These are phyloP conservation scores for Daphoenositta chrysoptera DNA, from an alignment of 2,113 vertebrate species.

Conservation along the genomic window DNA sequence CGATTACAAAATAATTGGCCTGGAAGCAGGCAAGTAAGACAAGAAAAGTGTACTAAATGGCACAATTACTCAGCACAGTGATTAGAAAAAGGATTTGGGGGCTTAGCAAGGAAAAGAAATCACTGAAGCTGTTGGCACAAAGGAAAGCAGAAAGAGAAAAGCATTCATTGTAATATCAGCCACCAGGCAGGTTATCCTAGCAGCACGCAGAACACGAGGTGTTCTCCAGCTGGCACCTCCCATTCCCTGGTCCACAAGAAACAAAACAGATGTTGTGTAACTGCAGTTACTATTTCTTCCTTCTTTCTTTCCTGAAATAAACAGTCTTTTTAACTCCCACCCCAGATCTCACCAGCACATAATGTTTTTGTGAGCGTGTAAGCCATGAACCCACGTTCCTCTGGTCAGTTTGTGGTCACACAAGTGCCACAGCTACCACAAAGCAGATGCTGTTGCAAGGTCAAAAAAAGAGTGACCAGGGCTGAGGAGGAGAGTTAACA, in stretches of 20 bases:
- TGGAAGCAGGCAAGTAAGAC: slow-evolving; percentile 30
- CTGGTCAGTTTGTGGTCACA: not conserved
- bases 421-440: not conserved
- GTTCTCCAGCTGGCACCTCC: not conserved
- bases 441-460: not conserved
- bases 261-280: not conserved
- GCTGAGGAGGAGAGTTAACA: not conserved
- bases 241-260: not conserved
- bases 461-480: not conserved
- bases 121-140: not conserved
- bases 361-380: not conserved
- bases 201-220: not conserved
- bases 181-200: not conserved
- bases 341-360: not conserved
- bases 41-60: slow-evolving; percentile 12
- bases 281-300: not conserved
- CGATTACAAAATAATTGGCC: slow-evolving; percentile 67
- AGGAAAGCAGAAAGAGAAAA: not conserved
- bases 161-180: not conserved
- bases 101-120: not conserved
- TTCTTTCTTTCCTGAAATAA: not conserved
- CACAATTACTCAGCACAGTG: slow-evolving; percentile 31
- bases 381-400: not conserved
- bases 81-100: slow-evolving; percentile 22
- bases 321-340: not conserved